Evolutionary conservation across 2,888 invertebrate genomes (phyloP).

Genomic region (Pseudeuparius sepicola): DNA sequence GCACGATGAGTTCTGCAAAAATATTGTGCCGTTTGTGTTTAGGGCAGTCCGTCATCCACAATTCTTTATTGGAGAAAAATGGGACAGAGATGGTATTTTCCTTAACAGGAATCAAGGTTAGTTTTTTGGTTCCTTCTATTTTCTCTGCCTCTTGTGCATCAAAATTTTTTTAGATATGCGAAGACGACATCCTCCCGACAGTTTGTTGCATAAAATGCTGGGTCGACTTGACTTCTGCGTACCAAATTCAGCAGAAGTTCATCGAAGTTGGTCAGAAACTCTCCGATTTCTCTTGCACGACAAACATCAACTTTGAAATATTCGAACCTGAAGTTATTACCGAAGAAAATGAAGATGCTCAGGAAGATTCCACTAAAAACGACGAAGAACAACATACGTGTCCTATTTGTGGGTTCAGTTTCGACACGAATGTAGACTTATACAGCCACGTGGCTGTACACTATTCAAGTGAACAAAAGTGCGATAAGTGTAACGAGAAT

Average conservation of each 20-base stretch:
- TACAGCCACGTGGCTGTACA: constrained; percentile 17
- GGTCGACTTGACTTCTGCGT: constrained; percentile 26
- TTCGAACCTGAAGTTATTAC: background rate
- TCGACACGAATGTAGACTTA: constrained; percentile 12
- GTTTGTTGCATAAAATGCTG: constrained; percentile 27
- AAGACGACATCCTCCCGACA: constrained; percentile 15
- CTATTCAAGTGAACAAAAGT: constrained; percentile 16
- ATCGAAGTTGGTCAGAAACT: constrained; percentile 23
- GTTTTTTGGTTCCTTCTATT: constrained; percentile 5
- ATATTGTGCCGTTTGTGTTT: constrained; percentile 30
- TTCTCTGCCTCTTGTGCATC: constrained; percentile 3
- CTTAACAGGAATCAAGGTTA: constrained; percentile 29
- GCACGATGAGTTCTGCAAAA: no score
- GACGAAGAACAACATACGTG: constrained; percentile 11
- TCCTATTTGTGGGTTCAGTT: constrained; percentile 17
- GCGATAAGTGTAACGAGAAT: constrained; percentile 14
- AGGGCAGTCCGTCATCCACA: constrained; percentile 21
- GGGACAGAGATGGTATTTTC: constrained; percentile 26
- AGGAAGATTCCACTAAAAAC: constrained; percentile 1
- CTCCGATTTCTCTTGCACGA: constrained; percentile 4
- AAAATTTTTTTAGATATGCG: constrained; percentile 11
- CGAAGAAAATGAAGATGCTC: constrained; percentile 9
- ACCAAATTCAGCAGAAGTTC: constrained; percentile 27
- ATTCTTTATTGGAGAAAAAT: constrained; percentile 25
- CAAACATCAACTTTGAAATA: background rate